Evolutionary conservation across 2,113 vertebrate genomes (phyloP), one percentile per base, ranked within the genome.

Genomic region (Tetrao urogallus): DNA sequence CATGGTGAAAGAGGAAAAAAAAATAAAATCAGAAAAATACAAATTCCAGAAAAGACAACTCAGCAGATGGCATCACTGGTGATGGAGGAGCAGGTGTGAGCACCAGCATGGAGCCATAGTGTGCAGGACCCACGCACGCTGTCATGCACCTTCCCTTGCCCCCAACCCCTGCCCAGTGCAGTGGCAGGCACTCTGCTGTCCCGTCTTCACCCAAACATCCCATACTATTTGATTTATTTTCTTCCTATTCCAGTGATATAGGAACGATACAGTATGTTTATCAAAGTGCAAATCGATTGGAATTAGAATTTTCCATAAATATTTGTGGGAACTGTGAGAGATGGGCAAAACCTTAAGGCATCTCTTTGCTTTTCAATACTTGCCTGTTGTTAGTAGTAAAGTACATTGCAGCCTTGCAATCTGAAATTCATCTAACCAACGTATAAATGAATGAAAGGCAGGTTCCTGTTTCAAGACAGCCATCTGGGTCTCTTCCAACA

Each of bases 161-260:
- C 13, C 40, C 0, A 0, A 22, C 40, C 84, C 56, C 20, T 1
- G 0, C 34, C 60, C 58, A 34, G 58, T 22, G 21, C 58, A 34
- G 58, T 32, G n/a, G 20, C 57, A 60, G 12, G 20, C 58, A 60
- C 20, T 34, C 58, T 34, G 74, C 48, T 38, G 40, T 64, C 16
- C 60, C 18, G 16, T 56, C 27, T 69, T 63, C 74, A 34, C 15
- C 38, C 43, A 69, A 63, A 69, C 38, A 27, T 70, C 58, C 15
- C 22, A 3, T 4, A 6, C 10, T 17, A 47, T 47, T 50, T 75
- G 16, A 13, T 60, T 75, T 24, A 21, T 58, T 43, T 74, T 84
- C 70, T 60, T 50, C 71, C 66, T 45, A 89, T 75, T 85, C 45
- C 74, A 52, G 32, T 32, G 48, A 47, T 9, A 25, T 40, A 66